These are phyloP conservation scores for Anarsia innoxiella DNA, from an alignment of 2,888 invertebrate species.

Conservation along the genomic window DNA sequence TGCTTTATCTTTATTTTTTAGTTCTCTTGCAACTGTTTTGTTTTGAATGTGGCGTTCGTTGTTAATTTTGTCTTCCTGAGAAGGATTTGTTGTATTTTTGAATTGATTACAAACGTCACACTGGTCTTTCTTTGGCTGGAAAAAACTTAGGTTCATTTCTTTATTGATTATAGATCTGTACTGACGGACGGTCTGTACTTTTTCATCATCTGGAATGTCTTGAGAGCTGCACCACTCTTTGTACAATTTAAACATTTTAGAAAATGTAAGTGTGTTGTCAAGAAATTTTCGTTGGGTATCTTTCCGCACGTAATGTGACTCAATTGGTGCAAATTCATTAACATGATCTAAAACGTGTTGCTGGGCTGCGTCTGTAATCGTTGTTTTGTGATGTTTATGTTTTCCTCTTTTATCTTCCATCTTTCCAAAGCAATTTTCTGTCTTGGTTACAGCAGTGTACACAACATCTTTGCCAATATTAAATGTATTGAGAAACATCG, in stretches of 20 bases:
- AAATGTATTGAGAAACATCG: not conserved
- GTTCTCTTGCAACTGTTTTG: not conserved
- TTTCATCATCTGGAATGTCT: not conserved
- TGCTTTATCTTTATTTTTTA: not conserved
- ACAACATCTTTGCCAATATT: not conserved
- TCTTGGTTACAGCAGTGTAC: not conserved
- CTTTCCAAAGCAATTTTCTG: not conserved
- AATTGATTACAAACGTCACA: not conserved
- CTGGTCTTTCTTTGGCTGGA: not conserved
- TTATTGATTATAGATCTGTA: not conserved
- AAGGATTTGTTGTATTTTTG: not conserved
- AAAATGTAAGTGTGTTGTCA: not conserved
- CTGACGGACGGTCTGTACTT: not conserved
- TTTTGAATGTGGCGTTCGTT: not conserved
- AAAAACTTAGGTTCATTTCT: not conserved
- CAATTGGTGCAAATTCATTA: not conserved
- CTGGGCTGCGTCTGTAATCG: not conserved
- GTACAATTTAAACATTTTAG: not conserved
- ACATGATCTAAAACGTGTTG: not conserved
- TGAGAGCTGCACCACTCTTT: not conserved
- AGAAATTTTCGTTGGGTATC: not conserved
- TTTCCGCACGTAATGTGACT: not conserved
- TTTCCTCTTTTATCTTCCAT: not conserved
- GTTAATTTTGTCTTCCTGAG: not conserved
- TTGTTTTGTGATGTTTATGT: not conserved